Base-by-base conservation (phyloP, 2,113 vertebrate genomes). In the Scomber japonicus region DNA sequence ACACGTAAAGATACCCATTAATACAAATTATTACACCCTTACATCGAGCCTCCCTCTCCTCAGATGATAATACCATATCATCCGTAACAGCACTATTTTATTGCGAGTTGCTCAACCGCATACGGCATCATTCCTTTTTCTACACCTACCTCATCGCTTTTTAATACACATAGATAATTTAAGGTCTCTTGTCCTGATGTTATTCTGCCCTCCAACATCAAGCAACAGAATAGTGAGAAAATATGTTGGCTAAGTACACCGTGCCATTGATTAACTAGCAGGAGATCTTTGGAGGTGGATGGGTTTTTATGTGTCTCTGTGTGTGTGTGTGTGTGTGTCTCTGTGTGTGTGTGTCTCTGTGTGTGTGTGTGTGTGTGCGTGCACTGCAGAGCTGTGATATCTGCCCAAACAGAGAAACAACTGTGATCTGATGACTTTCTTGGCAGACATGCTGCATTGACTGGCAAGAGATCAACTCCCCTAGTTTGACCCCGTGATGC, bases 371-470 rank as follows among this genome's bases (percentile, higher is more conserved):
- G 24, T 49, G 45, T 74, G 48, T 46, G 27, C 70, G 70, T 14
- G 35, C 3, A 61, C 59, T 71, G 78, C 27, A 49, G n/a, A 61
- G 49, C 55, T 50, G 72, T 24, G 49, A 59, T 72, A 80, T 83
- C 63, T 82, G 75, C 61, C 14, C 81, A 86, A 78, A 85, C 76
- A 72, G 62, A 82, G 71, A 76, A 86, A 79, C 72, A 67, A 19
- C 74, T 80, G 74, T 80, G 81, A 92, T 75, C 77, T 64, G 83
- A 88, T 85, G 82, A 73, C 86, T 90, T 81, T 91, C 80, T 90
- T 89, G 88, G 91, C 91, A 93, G 85, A 89, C 85, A 54, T 67
- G 50, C 75, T 44, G 67, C 84, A 91, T 89, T 64, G 83, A 91
- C 89, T 90, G 88, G 85, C 71, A 69, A 48, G 51, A 87, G 72